Percentiles rank a stretch among this genome's conserved stretches.
Conservation (phyloP, 2,113 vertebrate genomes). For the Galeopterus variegatus region DNA sequence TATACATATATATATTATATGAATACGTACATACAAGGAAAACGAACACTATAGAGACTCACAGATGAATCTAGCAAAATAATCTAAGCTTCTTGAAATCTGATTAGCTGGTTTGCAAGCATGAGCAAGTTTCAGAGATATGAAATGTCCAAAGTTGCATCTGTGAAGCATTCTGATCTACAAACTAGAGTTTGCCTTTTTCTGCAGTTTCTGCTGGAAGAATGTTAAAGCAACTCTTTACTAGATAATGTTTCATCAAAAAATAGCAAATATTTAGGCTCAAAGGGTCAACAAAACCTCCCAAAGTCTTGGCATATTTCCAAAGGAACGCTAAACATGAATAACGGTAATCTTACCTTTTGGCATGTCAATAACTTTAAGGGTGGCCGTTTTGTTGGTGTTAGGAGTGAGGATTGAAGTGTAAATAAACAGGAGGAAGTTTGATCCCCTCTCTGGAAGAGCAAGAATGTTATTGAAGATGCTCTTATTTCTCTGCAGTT, state of each 20-base stretch:
- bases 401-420: background rate
- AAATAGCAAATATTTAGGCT: background rate
- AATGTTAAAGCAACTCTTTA: conserved; percentile 3
- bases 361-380: background rate
- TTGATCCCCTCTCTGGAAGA: background rate
- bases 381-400: background rate
- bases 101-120: conserved; percentile 16
- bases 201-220: background rate
- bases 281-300: background rate
- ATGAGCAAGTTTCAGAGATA: background rate
- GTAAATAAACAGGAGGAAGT: background rate
- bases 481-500: background rate
- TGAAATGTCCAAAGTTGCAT: background rate
- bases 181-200: background rate
- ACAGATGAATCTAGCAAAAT: background rate
- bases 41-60: background rate
- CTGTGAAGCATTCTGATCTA: background rate
- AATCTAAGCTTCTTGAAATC: background rate
- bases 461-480: background rate
- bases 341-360: conserved; percentile 33
- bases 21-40: background rate
- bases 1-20: too few relatives aligned
- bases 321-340: background rate
- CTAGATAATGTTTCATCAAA: background rate
- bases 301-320: conserved; percentile 3